A percentile compares a stretch with the other conserved stretches of the same genome.
Conservation (phyloP, 2,113 vertebrate genomes). For the Etheostoma cragini region DNA sequence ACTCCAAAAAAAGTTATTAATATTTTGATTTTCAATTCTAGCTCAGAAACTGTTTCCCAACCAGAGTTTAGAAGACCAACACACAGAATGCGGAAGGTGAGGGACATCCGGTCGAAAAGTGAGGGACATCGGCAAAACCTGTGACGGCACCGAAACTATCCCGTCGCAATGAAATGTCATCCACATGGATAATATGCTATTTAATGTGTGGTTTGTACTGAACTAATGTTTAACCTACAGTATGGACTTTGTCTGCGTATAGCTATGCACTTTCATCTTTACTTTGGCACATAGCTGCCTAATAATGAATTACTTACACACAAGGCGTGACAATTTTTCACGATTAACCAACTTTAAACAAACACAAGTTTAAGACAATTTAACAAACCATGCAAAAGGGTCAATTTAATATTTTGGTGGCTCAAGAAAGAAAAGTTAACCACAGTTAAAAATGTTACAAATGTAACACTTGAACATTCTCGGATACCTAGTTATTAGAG, state of each 20-base stretch:
- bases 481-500: background rate
- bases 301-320: slow-evolving; percentile 18
- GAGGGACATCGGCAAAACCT: no score
- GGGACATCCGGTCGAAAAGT: no score
- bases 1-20: no score
- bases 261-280: background rate
- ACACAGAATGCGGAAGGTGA: no score
- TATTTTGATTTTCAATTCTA: no score
- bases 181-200: background rate
- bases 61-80: no score
- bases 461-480: background rate
- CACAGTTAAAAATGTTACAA: background rate
- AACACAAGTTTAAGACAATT: background rate
- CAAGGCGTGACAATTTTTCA: background rate
- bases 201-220: background rate
- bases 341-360: background rate
- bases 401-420: background rate
- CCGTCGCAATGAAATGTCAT: background rate
- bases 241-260: background rate
- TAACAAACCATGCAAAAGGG: background rate
- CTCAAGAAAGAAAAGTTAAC: background rate
- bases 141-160: no score
- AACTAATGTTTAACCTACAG: background rate
- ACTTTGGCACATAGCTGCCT: background rate
- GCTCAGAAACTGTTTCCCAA: no score